Evolutionary conservation across 2,888 invertebrate species (phyloP).

Genomic region (Eugnorisma glareosa): DNA sequence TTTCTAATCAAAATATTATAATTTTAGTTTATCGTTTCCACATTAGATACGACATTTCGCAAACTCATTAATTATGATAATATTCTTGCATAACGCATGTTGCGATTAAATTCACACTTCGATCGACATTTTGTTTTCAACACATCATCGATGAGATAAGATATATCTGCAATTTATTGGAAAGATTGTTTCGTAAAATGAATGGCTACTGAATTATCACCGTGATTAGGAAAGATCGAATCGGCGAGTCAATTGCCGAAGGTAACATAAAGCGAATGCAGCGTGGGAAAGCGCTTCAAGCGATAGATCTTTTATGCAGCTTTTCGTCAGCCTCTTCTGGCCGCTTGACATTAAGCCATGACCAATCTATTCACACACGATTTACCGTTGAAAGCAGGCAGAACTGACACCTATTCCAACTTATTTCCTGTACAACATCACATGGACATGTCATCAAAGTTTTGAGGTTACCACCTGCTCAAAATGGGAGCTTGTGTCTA

Average conservation of each 20-base stretch:
- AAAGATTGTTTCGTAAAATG: slow-evolving; percentile 40
- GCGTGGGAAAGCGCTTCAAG: slow-evolving; percentile 34
- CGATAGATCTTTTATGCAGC: slow-evolving; percentile 8
- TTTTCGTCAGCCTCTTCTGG: slow-evolving; percentile 21
- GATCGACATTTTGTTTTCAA: slow-evolving; percentile 43
- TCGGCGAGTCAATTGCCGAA: slow-evolving; percentile 11
- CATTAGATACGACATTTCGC: slow-evolving; percentile 47
- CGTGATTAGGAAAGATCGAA: slow-evolving; percentile 24
- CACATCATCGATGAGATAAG: slow-evolving; percentile 43
- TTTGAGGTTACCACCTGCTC: slow-evolving; percentile 68
- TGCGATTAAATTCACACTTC: slow-evolving; percentile 38
- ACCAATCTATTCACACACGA: slow-evolving; percentile 33
- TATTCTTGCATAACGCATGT: slow-evolving; percentile 42
- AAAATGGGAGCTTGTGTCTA: slow-evolving; percentile 70
- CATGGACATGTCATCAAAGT: slow-evolving; percentile 58
- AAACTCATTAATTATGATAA: slow-evolving; percentile 60
- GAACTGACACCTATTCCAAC: slow-evolving; percentile 35
- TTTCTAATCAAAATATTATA: slow-evolving; percentile 38
- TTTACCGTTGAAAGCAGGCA: slow-evolving; percentile 40
- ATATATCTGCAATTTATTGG: slow-evolving; percentile 27
- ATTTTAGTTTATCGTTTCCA: slow-evolving; percentile 39
- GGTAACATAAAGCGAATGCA: slow-evolving; percentile 16
- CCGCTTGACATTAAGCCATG: slow-evolving; percentile 29
- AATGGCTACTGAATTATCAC: slow-evolving; percentile 34
- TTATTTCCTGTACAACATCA: slow-evolving; percentile 58